A percentile compares a stretch with the other conserved stretches of the same genome.
Evolutionary conservation across 2,797 vertebrate species (phyloP).

Genomic region (Bucorvus abyssinicus): DNA sequence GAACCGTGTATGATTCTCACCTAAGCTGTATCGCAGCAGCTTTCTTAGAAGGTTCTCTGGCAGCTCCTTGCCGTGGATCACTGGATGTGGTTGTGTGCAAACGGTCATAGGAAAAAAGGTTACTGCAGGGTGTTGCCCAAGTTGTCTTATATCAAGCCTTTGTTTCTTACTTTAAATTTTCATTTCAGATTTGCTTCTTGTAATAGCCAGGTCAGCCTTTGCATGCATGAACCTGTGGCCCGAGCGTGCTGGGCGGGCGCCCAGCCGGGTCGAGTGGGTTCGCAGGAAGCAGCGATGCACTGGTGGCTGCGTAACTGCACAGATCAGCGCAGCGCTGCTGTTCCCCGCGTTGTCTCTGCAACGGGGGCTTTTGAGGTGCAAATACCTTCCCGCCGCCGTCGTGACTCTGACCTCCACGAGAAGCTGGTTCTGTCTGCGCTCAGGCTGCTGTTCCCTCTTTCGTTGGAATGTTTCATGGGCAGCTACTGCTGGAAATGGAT

Average conservation of each 20-base stretch:
- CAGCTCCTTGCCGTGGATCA: neutral
- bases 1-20: neutral
- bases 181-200: neutral
- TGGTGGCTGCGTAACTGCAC: neutral
- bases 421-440: neutral
- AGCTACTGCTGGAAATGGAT: neutral
- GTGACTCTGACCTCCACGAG: neutral
- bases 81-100: neutral
- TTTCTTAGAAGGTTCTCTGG: neutral
- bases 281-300: fast-evolving
- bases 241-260: fast-evolving
- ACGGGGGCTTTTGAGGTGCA: too few species aligned
- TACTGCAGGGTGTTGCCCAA: neutral
- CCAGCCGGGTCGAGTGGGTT: fast-evolving
- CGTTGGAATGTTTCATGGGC: neutral
- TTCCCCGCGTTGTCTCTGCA: neutral
- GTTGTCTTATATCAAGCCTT: neutral
- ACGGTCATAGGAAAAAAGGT: neutral
- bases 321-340: fast-evolving
- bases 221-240: fast-evolving
- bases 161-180: neutral
- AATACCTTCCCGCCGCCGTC: neutral
- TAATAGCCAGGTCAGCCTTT: neutral
- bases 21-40: neutral
- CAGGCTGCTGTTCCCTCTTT: neutral